A percentile compares a stretch with the other conserved stretches of the same genome.
Evolutionary conservation across 2,888 invertebrate species (phyloP).

Genomic region (Dryococelus australis): DNA sequence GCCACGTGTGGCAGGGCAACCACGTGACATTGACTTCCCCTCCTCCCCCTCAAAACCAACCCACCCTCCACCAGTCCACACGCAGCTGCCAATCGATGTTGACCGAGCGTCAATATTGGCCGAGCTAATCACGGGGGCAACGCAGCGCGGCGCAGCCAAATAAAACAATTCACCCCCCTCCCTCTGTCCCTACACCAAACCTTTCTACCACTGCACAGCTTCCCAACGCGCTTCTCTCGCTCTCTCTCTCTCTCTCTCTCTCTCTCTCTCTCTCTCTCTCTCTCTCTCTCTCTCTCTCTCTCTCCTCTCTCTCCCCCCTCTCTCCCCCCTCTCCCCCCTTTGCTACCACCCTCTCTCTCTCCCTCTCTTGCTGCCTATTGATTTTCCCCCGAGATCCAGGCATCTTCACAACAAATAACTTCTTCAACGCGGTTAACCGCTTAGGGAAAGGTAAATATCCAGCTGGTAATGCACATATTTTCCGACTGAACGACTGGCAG

Average conservation of each 20-base stretch:
- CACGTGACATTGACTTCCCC: background rate
- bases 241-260: background rate
- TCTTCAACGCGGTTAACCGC: background rate
- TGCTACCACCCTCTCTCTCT: background rate
- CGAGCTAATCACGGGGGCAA: background rate
- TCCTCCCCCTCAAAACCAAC: background rate
- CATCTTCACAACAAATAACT: too few relatives aligned
- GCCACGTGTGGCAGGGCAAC: background rate
- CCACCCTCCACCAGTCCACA: background rate
- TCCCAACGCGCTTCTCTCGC: too few relatives aligned
- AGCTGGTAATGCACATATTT: too few relatives aligned
- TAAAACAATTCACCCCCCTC: too few relatives aligned
- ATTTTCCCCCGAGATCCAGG: too few relatives aligned
- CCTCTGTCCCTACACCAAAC: background rate
- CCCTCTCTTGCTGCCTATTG: conserved; percentile 24
- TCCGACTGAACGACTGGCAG: too few relatives aligned
- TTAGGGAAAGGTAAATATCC: too few relatives aligned
- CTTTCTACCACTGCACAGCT: too few relatives aligned
- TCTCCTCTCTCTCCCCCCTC: background rate
- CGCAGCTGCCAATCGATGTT: conserved; percentile 11
- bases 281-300: too few relatives aligned
- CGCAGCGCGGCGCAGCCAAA: background rate
- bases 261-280: too few relatives aligned
- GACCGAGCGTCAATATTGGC: conserved; percentile 16
- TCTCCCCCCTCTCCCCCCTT: conserved; percentile 18